These are phyloP conservation scores for Takifugu ocellatus DNA, from an alignment of 2,797 vertebrate species.

Conservation along the genomic window DNA sequence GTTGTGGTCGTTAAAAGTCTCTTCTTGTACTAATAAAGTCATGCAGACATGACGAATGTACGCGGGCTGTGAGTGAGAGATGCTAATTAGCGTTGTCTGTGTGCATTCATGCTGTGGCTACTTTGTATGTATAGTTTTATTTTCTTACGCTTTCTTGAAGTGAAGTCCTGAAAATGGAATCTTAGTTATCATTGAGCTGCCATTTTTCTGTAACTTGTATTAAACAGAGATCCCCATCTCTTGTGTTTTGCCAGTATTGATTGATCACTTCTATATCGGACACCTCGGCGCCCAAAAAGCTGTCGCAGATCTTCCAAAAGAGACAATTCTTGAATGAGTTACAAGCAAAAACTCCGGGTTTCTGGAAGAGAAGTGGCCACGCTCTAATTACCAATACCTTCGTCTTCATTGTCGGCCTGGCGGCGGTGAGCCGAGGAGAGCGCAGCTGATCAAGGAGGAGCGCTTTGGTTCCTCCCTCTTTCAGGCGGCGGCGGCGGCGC, in stretches of 20 bases:
- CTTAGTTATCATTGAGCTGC: neutral
- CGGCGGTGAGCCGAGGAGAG: slow-evolving; percentile 16
- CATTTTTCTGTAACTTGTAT: too few relatives aligned
- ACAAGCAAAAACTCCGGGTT: too few relatives aligned
- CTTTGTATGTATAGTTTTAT: neutral
- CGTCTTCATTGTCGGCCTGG: slow-evolving; percentile 33
- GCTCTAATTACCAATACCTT: slow-evolving; percentile 16
- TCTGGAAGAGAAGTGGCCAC: slow-evolving; percentile 9
- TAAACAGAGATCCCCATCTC: too few relatives aligned
- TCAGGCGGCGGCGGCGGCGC: slow-evolving; percentile 23
- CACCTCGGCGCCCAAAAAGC: too few relatives aligned
- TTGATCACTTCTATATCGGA: too few relatives aligned
- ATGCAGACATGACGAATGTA: slow-evolving; percentile 8
- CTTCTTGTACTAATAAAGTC: slow-evolving; percentile 10
- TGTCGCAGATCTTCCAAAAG: too few relatives aligned
- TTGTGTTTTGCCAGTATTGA: too few relatives aligned
- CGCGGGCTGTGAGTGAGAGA: slow-evolving; percentile 13
- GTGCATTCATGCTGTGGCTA: neutral
- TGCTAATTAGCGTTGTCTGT: slow-evolving; percentile 12
- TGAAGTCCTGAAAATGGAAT: neutral
- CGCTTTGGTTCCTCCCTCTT: slow-evolving; percentile 19
- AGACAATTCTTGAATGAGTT: too few relatives aligned
- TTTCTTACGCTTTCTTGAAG: too few relatives aligned
- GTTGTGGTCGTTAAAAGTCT: slow-evolving; percentile 8
- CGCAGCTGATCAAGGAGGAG: slow-evolving; percentile 46